A percentile compares a stretch with the other conserved stretches of the same genome.
These are phyloP conservation scores for Drosophila elegans DNA, from an alignment of 1,140 invertebrate genomes.

Conservation along the genomic window DNA sequence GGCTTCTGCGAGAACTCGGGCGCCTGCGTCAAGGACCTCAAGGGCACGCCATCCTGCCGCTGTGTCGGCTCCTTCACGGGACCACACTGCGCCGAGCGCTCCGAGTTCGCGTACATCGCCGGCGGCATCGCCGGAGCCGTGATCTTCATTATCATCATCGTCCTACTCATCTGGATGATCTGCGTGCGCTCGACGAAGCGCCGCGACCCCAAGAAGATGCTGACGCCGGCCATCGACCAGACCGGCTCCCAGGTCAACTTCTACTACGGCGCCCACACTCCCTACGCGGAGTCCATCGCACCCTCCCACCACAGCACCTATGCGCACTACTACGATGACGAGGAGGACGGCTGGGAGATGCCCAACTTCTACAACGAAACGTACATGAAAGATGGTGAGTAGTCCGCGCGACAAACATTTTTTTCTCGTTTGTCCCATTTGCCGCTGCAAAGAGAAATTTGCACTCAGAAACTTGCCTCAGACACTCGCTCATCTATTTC, in stretches of 20 bases:
- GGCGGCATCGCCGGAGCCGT: conserved; percentile 96
- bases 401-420: no score
- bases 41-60: conserved; percentile 93
- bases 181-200: conserved; percentile 94
- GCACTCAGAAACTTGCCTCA: no score
- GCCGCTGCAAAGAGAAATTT: no score
- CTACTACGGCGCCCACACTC: conserved; percentile 95
- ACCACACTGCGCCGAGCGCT: conserved; percentile 95
- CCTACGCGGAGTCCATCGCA: conserved; percentile 97
- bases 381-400: conserved; percentile 96
- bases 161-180: conserved; percentile 98
- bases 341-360: conserved; percentile 98
- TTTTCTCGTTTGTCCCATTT: no score
- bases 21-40: conserved; percentile 93
- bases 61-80: conserved; percentile 97
- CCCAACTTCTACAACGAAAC: conserved; percentile 98
- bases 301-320: conserved; percentile 98
- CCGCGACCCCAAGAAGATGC: conserved; percentile 94
- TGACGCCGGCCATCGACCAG: conserved; percentile 93
- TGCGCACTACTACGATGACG: conserved; percentile 97
- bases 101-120: conserved; percentile 97
- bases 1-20: conserved; percentile 96
- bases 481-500: no score
- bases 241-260: conserved; percentile 97
- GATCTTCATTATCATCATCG: conserved; percentile 95